Evolutionary conservation across 2,113 vertebrate species (phyloP).

Genomic region (Leucosticte australis): DNA sequence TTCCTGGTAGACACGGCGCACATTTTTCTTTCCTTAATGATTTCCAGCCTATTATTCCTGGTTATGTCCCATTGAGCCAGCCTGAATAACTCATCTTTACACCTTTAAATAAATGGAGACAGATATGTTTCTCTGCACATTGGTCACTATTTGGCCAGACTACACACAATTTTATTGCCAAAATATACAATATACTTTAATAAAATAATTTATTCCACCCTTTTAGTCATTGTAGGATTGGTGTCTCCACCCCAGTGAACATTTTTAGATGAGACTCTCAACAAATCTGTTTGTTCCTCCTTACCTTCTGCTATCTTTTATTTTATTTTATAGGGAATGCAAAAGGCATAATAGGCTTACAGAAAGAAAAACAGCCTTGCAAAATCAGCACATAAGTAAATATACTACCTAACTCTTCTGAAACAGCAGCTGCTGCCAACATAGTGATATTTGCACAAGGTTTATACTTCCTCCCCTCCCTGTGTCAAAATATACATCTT

Average conservation of each 20-base stretch:
- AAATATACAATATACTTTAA: conserved; percentile 6
- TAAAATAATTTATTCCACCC: conserved; percentile 31
- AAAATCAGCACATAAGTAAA: neutral
- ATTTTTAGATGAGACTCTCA: neutral
- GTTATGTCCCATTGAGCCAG: neutral
- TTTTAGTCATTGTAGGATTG: neutral
- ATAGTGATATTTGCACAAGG: neutral
- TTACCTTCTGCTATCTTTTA: neutral
- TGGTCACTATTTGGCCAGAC: conserved; percentile 36
- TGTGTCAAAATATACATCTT: neutral
- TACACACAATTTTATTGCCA: conserved; percentile 31
- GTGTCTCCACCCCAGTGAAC: neutral
- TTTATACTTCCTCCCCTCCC: neutral
- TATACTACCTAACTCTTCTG: neutral
- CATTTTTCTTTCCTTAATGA: conserved; percentile 57
- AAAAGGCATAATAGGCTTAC: neutral
- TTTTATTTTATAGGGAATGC: neutral
- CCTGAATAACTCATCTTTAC: conserved; percentile 49
- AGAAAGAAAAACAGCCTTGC: neutral
- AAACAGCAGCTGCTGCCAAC: neutral
- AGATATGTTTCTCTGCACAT: conserved; percentile 29
- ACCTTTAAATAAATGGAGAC: conserved; percentile 29
- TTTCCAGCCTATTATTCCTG: conserved; percentile 49
- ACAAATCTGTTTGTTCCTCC: neutral
- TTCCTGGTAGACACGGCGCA: conserved; percentile 38